A percentile compares a stretch with the other conserved stretches of the same genome.
These are phyloP conservation scores for Masnerella sp. DNA, from an alignment of 2,888 invertebrate genomes.

Conservation along the genomic window DNA sequence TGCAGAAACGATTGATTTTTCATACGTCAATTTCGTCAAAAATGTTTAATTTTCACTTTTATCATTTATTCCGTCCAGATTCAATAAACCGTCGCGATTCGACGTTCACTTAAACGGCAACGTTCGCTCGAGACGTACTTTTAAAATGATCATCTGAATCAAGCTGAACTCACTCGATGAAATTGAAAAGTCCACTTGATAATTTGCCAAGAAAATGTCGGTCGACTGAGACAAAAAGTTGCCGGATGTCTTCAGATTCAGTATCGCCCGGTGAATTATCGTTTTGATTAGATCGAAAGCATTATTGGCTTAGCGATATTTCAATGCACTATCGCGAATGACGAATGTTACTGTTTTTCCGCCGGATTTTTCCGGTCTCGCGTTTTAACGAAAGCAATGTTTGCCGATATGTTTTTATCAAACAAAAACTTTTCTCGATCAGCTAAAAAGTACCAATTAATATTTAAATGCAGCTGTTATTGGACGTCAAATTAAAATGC, in stretches of 20 bases:
- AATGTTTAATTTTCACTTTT: too few relatives aligned
- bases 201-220: slow-evolving; percentile 49
- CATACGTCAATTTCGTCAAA: too few relatives aligned
- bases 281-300: slow-evolving; percentile 28
- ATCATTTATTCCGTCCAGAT: too few relatives aligned
- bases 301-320: slow-evolving; percentile 24
- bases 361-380: not conserved
- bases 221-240: slow-evolving; percentile 27
- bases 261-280: slow-evolving; percentile 24
- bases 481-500: too few relatives aligned
- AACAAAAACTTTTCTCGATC: too few relatives aligned
- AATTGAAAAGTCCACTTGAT: slow-evolving; percentile 49
- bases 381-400: too few relatives aligned
- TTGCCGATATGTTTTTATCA: too few relatives aligned
- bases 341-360: slow-evolving; percentile 9
- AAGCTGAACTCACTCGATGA: slow-evolving; percentile 32
- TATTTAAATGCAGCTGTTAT: too few relatives aligned
- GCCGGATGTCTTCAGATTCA: slow-evolving; percentile 20
- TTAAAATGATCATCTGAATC: slow-evolving; percentile 35
- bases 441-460: too few relatives aligned
- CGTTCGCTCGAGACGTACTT: slow-evolving; percentile 19
- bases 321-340: slow-evolving; percentile 4
- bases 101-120: slow-evolving; percentile 14
- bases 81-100: slow-evolving; percentile 5
- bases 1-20: too few relatives aligned